These are phyloP conservation scores for Cirrhinus molitorella DNA, from an alignment of 2,797 vertebrate species.

Conservation along the genomic window DNA sequence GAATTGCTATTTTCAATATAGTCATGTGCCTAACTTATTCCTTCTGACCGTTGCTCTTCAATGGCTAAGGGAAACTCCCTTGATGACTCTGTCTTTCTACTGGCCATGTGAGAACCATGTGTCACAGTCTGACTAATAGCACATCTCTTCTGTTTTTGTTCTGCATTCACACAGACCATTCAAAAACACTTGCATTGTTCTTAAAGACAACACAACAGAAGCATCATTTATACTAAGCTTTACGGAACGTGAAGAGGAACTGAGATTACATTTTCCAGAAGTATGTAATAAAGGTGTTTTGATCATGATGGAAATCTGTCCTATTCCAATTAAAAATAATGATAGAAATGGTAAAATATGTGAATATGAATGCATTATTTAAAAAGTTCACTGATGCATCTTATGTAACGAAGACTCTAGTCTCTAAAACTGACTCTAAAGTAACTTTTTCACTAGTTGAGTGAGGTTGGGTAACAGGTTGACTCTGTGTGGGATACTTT, in stretches of 20 bases:
- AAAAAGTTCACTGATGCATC: neutral
- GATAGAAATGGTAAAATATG: neutral
- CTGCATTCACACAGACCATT: slow-evolving; percentile 39
- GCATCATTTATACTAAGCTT: neutral
- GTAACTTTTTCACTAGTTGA: slow-evolving; percentile 32
- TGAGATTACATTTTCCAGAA: neutral
- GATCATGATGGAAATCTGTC: neutral
- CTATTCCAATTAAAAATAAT: neutral
- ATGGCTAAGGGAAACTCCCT: slow-evolving; percentile 54
- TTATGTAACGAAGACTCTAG: slow-evolving; percentile 7
- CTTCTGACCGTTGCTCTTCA: slow-evolving; percentile 34
- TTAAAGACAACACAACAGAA: neutral
- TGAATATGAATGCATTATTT: neutral
- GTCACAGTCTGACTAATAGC: slow-evolving; percentile 57
- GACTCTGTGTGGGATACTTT: slow-evolving; percentile 57
- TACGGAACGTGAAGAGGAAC: neutral
- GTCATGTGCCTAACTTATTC: slow-evolving; percentile 49
- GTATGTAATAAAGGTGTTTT: neutral
- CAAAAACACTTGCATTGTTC: slow-evolving; percentile 23
- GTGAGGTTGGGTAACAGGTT: slow-evolving; percentile 46
- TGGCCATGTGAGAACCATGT: slow-evolving; percentile 54
- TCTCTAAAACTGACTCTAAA: neutral
- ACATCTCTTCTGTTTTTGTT: slow-evolving; percentile 31
- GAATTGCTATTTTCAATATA: slow-evolving; percentile 45
- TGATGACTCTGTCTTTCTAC: slow-evolving; percentile 32